Evolutionary conservation across 2,113 vertebrate genomes (phyloP), one percentile per base, ranked within the genome.

Genomic region (Elephas maximus): DNA sequence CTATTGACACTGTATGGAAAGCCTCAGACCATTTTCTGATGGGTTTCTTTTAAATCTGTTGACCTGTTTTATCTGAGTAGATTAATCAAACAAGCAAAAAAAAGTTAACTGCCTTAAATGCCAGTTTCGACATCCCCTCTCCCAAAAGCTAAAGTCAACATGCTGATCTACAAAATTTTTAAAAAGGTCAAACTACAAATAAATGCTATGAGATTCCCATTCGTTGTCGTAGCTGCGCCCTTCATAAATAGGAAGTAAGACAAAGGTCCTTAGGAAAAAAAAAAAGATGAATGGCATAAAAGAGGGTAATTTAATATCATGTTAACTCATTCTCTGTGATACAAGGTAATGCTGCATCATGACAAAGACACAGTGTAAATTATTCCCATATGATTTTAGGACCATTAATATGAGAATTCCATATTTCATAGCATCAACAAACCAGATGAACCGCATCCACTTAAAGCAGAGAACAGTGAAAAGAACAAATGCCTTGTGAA

Each of bases 271-370:
- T 96, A 63, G 91, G 98, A 73, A 96, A 15, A 97, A 96, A 97
- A 48, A 62, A 95, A 97, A 98, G 67, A 33, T 48, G 95, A 98
- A 95, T 98, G 98, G 98, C 98, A 98, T 97, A 97, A 98, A 98
- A 98, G 98, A 57, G 45, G 85, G 98, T 98, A 98, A 99, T 98
- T 98, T 98, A 99, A 98, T 99, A 98, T 97, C 98, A 98, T 99
- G 98, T 99, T 98, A 99, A 98, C 98, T 98, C 98, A 93, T 97
- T 98, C 97, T 98, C 33, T 96, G 97, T 91, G 98, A 98, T 98
- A 97, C 96, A 97, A 97, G 98, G 98, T 98, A 98, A 98, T 97
- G 95, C 98, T 85, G 73, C 97, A 95, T 98, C 97, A 95, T 63
- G 98, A 98, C 98, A 98, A 97, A 98, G 98, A 98, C 98, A 98